These are phyloP conservation scores for Parascotia fuliginaria DNA, from an alignment of 2,888 invertebrate genomes.

Conservation along the genomic window DNA sequence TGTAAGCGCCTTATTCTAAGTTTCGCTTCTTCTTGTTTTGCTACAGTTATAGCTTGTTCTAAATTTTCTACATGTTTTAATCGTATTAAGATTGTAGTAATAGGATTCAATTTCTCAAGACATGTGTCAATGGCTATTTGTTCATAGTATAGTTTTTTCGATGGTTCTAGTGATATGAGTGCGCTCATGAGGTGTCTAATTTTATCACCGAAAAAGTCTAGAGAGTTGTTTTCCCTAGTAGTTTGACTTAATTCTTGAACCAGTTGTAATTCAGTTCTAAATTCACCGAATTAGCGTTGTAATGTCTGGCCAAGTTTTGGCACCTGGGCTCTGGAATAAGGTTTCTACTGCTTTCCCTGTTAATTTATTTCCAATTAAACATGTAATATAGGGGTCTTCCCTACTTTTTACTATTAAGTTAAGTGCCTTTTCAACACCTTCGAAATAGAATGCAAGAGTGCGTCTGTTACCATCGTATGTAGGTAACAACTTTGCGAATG, in stretches of 20 bases:
- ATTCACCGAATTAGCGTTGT: background rate
- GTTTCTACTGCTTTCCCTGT: background rate
- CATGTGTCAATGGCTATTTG: constrained; percentile 35
- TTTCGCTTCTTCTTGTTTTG: constrained; percentile 34
- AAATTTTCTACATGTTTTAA: constrained; percentile 23
- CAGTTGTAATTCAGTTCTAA: background rate
- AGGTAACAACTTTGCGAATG: constrained; percentile 29
- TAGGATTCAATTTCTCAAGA: constrained; percentile 32
- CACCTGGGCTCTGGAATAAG: background rate
- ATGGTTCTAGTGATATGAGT: background rate
- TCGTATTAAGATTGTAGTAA: constrained; percentile 27
- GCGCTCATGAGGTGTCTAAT: background rate
- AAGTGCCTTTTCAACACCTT: constrained; percentile 16
- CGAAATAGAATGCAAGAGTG: constrained; percentile 35
- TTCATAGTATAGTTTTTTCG: constrained; percentile 21
- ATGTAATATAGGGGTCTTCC: background rate
- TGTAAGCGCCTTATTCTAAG: background rate
- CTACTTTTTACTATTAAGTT: background rate
- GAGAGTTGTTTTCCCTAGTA: background rate
- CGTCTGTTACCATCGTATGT: constrained; percentile 40
- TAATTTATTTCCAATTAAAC: background rate
- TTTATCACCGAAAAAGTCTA: background rate
- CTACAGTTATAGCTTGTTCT: constrained; percentile 31
- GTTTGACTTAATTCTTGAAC: background rate
- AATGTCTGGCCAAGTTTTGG: background rate